These are phyloP conservation scores for Xestia rhomboidea DNA, from an alignment of 2,888 invertebrate genomes.

Conservation along the genomic window DNA sequence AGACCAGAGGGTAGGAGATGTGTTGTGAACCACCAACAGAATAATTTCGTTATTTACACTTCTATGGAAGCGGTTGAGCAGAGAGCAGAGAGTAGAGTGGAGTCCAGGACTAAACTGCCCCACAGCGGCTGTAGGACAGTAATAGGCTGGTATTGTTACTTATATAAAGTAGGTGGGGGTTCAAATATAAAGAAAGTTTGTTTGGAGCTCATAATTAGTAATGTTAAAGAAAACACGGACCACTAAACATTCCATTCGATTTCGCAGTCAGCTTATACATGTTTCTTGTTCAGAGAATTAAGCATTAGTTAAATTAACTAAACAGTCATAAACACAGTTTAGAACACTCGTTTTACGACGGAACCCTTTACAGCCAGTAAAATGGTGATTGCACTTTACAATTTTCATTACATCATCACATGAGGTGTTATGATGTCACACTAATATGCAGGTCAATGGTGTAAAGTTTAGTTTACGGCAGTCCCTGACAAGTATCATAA, in stretches of 20 bases:
- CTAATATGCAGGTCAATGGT: slow-evolving; percentile 49
- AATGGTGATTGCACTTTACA: slow-evolving; percentile 60
- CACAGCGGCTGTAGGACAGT: no score
- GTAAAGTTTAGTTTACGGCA: slow-evolving; percentile 47
- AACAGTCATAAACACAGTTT: slow-evolving; percentile 36
- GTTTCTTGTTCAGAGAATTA: neutral
- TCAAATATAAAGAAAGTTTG: no score
- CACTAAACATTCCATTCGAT: neutral
- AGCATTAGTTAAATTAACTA: slow-evolving; percentile 25
- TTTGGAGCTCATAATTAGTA: no score
- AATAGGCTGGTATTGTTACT: no score
- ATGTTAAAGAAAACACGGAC: no score
- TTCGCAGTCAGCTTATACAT: neutral
- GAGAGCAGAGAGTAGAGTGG: no score
- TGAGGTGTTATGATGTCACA: slow-evolving; percentile 2
- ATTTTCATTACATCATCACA: slow-evolving; percentile 49
- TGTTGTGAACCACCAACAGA: no score
- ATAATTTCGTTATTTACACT: no score
- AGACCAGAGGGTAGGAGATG: no score
- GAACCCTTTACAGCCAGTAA: slow-evolving; percentile 33
- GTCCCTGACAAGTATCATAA: slow-evolving; percentile 16
- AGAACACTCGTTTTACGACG: slow-evolving; percentile 33
- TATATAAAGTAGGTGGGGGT: no score
- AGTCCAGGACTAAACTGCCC: no score
- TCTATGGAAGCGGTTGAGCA: no score